Evolutionary conservation across 2,797 vertebrate genomes (phyloP).

Genomic region (Urocyon cinereoargenteus): DNA sequence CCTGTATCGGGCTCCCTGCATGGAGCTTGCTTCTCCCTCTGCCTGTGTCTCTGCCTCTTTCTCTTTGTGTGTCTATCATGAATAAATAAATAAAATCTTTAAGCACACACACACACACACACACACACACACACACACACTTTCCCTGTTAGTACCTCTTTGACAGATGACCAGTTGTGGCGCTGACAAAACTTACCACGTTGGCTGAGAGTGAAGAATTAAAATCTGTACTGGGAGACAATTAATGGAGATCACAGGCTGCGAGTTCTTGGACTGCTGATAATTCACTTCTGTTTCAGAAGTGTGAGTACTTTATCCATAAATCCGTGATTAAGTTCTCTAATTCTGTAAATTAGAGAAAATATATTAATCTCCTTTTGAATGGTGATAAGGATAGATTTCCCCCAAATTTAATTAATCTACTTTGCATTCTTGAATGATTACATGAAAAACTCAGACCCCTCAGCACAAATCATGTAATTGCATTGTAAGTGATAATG

Average conservation of each 20-base stretch:
- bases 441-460: constrained; percentile 52
- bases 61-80: too few relatives aligned
- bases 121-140: too few relatives aligned
- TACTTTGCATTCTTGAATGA: constrained; percentile 64
- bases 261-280: not conserved
- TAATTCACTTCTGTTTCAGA: constrained; percentile 68
- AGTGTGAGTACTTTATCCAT: constrained; percentile 32
- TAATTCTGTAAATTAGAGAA: constrained; percentile 74
- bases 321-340: constrained; percentile 68
- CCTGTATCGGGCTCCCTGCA: too few relatives aligned
- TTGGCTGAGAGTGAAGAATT: not conserved
- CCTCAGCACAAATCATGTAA: constrained; percentile 58
- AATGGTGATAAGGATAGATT: constrained; percentile 57
- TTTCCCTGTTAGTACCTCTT: not conserved
- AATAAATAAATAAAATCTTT: too few relatives aligned
- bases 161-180: not conserved
- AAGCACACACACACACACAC: too few relatives aligned
- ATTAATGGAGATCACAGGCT: constrained; percentile 5
- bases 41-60: too few relatives aligned
- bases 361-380: constrained; percentile 71
- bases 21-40: too few relatives aligned
- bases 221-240: constrained; percentile 1
- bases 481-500: constrained; percentile 56
- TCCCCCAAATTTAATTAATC: constrained; percentile 60
- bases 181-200: constrained; percentile 17